Base-by-base conservation (phyloP, 2,888 invertebrate genomes). In the Pediacus dermestoides region DNA sequence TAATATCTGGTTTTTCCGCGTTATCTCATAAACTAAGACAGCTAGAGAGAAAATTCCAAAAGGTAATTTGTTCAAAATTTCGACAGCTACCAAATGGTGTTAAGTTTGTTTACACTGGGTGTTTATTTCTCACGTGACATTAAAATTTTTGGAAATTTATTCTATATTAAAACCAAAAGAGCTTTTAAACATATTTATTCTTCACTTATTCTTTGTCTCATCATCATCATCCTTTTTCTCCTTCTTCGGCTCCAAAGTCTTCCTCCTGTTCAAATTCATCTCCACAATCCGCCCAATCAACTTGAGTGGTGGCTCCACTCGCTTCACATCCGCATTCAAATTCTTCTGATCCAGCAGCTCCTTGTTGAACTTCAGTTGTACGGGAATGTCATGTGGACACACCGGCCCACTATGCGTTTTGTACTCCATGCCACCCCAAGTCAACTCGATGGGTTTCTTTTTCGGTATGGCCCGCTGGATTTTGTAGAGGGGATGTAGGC, bases 401-500 rank as follows among this genome's bases (percentile, higher is more conserved):
- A 61, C 46, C 2, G 62, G 60, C 3, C 63, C 64, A 21, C 55
- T 59, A 11, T 55, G 33, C 3, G 48, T 52, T 34, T 58, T 52
- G 46, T 60, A 61, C 8, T 18, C 21, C 6, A 18, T n/a, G n/a
- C 6, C 2, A 10, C 21, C 3, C n/a, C n/a, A n/a, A 6, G 6
- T 18, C 21, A 18, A n/a, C 6, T 18, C 21, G 21, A 18, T 18
- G 6, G 21, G 21, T 18, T 18, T 6, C 4, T 34, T 38, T 30
- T 48, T 51, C 9, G 57, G 50, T 13, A 48, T 45, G 1, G 42
- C 35, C 48, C 53, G 3, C 4, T 50, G 57, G 45, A 53, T 55
- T 40, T 57, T 59, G 42, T 67, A 66, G 3, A 59, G 39, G 0
- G 68, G 68, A 46, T 68, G 68, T 4, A 68, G 46, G 38, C 53